A percentile compares a stretch with the other conserved stretches of the same genome.
phyloP scores from a whole-genome alignment of 2,888 invertebrate species.

The Aphodius sticticus region DNA sequence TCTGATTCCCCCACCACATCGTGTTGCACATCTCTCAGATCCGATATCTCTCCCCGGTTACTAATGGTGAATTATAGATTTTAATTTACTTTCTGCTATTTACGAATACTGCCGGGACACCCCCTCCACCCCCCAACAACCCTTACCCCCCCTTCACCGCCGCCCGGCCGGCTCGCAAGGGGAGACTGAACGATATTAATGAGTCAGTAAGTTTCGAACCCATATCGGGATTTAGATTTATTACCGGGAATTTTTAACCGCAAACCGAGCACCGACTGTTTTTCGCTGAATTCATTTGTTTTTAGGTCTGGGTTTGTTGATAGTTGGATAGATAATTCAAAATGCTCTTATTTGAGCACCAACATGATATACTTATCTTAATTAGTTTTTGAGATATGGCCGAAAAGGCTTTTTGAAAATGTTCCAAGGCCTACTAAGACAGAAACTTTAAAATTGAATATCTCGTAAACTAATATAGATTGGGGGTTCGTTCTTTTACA shows the following conservation, averaged over 20 bases:
- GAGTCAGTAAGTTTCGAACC: constrained; percentile 4
- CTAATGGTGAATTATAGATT: constrained; percentile 25
- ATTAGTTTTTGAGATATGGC: constrained; percentile 5
- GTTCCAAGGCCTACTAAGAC: background rate
- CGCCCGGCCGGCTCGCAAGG: background rate
- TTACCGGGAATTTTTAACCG: background rate
- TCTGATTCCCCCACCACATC: background rate
- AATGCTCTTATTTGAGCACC: background rate
- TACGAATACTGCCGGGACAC: constrained; percentile 5
- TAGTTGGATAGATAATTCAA: background rate
- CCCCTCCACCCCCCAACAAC: background rate
- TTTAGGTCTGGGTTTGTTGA: background rate
- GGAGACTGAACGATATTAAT: constrained; percentile 4
- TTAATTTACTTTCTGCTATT: constrained; percentile 24
- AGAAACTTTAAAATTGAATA: constrained; percentile 6
- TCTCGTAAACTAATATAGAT: background rate
- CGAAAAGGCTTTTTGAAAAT: background rate
- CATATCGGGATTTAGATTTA: background rate
- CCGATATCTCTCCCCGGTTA: constrained; percentile 23
- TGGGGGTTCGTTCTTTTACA: background rate
- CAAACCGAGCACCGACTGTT: background rate
- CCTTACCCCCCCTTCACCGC: background rate
- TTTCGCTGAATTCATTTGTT: background rate
- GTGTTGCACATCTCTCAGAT: constrained; percentile 12
- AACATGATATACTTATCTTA: background rate